These are phyloP conservation scores for Aplodontia rufa DNA, from an alignment of 2,113 vertebrate genomes.

Conservation along the genomic window DNA sequence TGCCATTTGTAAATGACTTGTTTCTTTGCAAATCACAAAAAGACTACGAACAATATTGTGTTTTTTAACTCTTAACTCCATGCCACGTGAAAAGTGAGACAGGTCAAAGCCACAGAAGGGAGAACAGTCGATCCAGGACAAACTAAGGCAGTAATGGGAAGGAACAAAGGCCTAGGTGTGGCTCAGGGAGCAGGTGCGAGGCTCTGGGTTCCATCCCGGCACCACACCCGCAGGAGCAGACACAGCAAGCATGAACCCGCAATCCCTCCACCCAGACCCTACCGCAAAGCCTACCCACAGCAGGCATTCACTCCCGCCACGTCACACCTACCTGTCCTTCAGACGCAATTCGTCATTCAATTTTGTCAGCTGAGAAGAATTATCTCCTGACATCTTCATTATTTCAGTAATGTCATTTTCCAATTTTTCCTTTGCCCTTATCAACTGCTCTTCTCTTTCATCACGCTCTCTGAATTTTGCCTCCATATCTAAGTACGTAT, in stretches of 20 bases:
- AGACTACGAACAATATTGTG: neutral
- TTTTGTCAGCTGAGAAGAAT: slow-evolving; percentile 92
- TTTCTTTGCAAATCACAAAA: neutral
- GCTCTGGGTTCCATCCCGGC: neutral
- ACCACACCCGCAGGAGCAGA: neutral
- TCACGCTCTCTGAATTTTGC: slow-evolving; percentile 89
- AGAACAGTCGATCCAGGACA: too few species aligned
- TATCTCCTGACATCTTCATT: slow-evolving; percentile 95
- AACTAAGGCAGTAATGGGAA: neutral
- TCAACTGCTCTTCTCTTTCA: slow-evolving; percentile 89
- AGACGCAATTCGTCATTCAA: slow-evolving; percentile 93
- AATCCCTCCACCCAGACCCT: neutral
- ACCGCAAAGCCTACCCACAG: too few species aligned
- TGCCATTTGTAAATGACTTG: neutral
- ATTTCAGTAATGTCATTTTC: slow-evolving; percentile 94
- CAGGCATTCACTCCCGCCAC: neutral
- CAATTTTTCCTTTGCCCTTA: slow-evolving; percentile 92
- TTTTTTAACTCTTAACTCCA: neutral
- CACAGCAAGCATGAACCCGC: neutral
- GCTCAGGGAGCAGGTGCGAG: neutral
- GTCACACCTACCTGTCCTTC: slow-evolving; percentile 90
- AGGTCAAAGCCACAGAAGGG: neutral
- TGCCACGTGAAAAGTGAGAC: neutral
- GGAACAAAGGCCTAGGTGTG: neutral
- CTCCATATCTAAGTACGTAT: slow-evolving; percentile 87